Conservation (phyloP, 2,888 invertebrate species). For the Rhyacophila evoluta region DNA sequence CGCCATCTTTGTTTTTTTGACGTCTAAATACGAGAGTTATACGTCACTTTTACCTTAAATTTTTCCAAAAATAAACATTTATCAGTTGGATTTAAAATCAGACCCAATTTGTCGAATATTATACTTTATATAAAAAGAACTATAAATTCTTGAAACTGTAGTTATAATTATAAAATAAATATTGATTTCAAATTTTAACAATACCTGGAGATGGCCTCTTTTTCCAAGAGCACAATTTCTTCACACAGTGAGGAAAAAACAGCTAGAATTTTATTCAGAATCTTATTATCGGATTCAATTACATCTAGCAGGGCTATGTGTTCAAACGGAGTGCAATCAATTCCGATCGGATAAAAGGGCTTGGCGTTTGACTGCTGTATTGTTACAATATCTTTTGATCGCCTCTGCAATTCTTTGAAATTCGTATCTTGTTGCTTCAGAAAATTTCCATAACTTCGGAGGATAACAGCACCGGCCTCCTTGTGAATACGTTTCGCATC, state of each 20-base stretch:
- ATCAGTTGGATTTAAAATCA: too few species aligned
- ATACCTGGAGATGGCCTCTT: slow-evolving; percentile 75
- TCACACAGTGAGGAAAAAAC: slow-evolving; percentile 83
- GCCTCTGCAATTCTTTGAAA: slow-evolving; percentile 55
- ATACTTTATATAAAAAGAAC: too few species aligned
- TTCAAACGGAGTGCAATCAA: slow-evolving; percentile 70
- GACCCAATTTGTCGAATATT: too few species aligned
- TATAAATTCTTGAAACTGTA: too few species aligned
- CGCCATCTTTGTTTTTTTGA: too few species aligned
- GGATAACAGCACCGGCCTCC: slow-evolving; percentile 63
- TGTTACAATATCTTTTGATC: slow-evolving; percentile 15
- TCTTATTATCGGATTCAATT: slow-evolving; percentile 85
- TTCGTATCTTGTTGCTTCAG: slow-evolving; percentile 65
- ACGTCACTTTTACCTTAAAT: too few species aligned
- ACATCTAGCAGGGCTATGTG: slow-evolving; percentile 76
- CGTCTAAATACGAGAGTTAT: too few species aligned
- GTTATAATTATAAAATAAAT: too few species aligned
- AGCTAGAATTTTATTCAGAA: slow-evolving; percentile 82
- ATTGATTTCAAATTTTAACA: too few species aligned
- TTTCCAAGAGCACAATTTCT: slow-evolving; percentile 78
- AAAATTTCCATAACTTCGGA: slow-evolving; percentile 66
- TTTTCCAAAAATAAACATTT: too few species aligned
- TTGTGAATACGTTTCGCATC: slow-evolving; percentile 13
- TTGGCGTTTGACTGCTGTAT: slow-evolving; percentile 6
- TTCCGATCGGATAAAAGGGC: slow-evolving; percentile 50